Evolutionary conservation across 1,140 invertebrate species (phyloP).

Genomic region (Hycleus phaleratus): DNA sequence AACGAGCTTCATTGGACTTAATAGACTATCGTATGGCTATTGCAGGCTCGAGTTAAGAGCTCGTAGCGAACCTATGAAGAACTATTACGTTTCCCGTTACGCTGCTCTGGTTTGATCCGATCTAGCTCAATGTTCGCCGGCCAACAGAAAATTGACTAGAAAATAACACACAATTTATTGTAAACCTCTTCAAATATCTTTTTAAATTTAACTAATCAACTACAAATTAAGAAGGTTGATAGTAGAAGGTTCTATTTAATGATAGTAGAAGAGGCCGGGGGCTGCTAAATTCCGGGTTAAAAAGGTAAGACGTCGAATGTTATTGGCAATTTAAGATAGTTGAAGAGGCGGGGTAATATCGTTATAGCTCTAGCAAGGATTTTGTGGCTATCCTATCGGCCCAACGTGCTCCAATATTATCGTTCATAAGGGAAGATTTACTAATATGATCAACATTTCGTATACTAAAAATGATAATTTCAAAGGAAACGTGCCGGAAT

Average conservation of each 20-base stretch:
- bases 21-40: slow-evolving; percentile 26
- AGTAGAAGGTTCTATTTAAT: slow-evolving; percentile 1
- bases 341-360: slow-evolving; percentile 7
- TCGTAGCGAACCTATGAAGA: slow-evolving; percentile 25
- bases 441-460: too few species aligned
- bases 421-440: too few species aligned
- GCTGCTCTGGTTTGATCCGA: slow-evolving; percentile 11
- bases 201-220: neutral
- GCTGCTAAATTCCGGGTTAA: slow-evolving; percentile 2
- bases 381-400: slow-evolving; percentile 3
- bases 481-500: too few species aligned
- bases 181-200: neutral
- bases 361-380: slow-evolving; percentile 8
- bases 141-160: neutral
- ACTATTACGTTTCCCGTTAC: slow-evolving; percentile 20
- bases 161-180: slow-evolving; percentile 10
- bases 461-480: too few species aligned
- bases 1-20: slow-evolving; percentile 26
- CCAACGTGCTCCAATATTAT: too few species aligned
- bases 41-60: slow-evolving; percentile 26
- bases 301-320: slow-evolving; percentile 12
- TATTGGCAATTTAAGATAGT: slow-evolving; percentile 14
- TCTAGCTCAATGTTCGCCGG: slow-evolving; percentile 1
- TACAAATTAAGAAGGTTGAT: slow-evolving; percentile 5
- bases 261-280: slow-evolving; percentile 1